These are phyloP conservation scores for Nezara viridula DNA, from an alignment of 2,888 invertebrate species.

Conservation along the genomic window DNA sequence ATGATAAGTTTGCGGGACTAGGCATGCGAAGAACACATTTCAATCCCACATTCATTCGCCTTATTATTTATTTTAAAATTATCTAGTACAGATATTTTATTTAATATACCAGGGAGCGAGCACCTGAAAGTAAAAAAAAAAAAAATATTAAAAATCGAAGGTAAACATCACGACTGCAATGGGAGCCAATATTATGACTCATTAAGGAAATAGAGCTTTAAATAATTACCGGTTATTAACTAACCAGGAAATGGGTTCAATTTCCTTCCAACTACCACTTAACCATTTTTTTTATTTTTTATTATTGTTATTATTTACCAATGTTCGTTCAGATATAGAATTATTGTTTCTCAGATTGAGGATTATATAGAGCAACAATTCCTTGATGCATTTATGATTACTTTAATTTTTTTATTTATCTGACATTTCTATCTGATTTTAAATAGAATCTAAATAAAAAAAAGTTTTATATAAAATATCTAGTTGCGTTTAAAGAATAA, in stretches of 20 bases:
- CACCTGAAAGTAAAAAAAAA: not conserved
- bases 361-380: not conserved
- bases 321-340: not conserved
- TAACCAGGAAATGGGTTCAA: conserved; percentile 32
- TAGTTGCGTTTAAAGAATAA: no score
- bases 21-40: no score
- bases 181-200: not conserved
- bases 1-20: no score
- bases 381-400: not conserved
- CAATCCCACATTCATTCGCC: no score
- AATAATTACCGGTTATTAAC: conserved; percentile 6
- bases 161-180: not conserved
- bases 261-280: conserved; percentile 6
- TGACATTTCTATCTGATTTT: not conserved
- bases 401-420: no score
- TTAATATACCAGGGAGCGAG: not conserved
- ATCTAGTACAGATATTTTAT: not conserved
- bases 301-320: not conserved
- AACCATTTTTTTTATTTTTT: not conserved
- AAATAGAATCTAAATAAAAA: no score
- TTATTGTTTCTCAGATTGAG: not conserved
- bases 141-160: no score
- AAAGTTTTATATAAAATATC: no score
- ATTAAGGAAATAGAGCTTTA: conserved; percentile 13
- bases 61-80: not conserved